phyloP scores from a whole-genome alignment of 2,797 vertebrate species.

The Masticophis lateralis region DNA sequence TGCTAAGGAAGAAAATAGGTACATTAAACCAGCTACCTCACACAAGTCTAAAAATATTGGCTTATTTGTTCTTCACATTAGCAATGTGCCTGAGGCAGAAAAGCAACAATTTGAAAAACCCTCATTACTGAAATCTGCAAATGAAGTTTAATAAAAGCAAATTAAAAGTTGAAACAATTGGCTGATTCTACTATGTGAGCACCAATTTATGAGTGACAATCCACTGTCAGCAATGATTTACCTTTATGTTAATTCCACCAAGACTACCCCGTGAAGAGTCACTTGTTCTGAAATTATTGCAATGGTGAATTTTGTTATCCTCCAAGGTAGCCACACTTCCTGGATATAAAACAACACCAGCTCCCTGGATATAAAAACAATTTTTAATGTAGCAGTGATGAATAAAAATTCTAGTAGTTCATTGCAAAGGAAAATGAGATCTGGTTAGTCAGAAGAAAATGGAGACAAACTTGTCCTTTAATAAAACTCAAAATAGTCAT shows the following conservation, averaged over 20 bases:
- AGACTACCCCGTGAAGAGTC: conserved; percentile 55
- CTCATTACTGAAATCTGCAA: neutral
- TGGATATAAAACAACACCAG: conserved; percentile 65
- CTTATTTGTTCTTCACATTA: neutral
- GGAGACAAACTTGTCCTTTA: neutral
- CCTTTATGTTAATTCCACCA: conserved; percentile 63
- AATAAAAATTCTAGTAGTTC: neutral
- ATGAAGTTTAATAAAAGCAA: neutral
- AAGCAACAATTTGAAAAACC: neutral
- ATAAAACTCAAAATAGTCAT: neutral
- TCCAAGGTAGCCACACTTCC: conserved; percentile 56
- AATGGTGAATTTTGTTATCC: conserved; percentile 67
- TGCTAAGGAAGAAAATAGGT: neutral
- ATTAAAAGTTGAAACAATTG: neutral
- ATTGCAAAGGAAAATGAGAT: neutral
- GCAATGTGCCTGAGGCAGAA: neutral
- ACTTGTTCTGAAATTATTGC: conserved; percentile 51
- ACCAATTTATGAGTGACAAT: neutral
- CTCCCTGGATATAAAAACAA: conserved; percentile 46
- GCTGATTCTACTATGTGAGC: neutral
- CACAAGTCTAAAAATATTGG: neutral
- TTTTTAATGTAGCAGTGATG: neutral
- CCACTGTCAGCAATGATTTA: conserved; percentile 23
- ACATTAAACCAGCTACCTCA: neutral
- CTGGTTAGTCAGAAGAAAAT: neutral